phyloP scores from a whole-genome alignment of 2,797 vertebrate genomes.

The Peromyscus nudipes region DNA sequence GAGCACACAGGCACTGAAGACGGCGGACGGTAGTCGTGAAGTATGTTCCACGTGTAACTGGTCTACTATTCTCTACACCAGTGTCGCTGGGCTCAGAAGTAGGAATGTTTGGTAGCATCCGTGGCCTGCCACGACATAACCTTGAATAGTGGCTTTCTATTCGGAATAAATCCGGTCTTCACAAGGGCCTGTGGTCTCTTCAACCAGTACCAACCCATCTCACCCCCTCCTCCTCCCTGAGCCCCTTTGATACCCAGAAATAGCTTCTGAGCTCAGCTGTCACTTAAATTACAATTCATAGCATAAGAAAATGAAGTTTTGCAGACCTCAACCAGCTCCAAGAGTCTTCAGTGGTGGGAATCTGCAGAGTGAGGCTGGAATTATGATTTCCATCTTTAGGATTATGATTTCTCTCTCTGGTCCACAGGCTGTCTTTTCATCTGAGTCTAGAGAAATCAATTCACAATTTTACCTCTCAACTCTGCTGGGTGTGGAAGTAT shows the following conservation, averaged over 20 bases:
- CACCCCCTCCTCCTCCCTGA: accelerated
- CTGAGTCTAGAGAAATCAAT: not conserved
- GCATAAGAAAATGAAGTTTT: not conserved
- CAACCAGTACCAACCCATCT: no score
- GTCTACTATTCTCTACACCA: constrained; percentile 72
- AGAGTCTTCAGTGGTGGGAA: not conserved
- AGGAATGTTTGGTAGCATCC: not conserved
- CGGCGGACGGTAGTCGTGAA: constrained; percentile 74
- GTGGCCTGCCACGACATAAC: constrained; percentile 66
- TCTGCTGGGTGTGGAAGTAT: not conserved
- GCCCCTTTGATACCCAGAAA: not conserved
- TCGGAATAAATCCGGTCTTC: not conserved
- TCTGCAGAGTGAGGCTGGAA: not conserved
- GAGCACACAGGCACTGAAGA: constrained; percentile 63
- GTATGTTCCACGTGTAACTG: constrained; percentile 80
- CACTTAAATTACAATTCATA: accelerated
- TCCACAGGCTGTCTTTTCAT: not conserved
- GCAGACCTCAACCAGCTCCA: not conserved
- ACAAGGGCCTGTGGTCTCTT: not conserved
- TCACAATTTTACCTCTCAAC: not conserved
- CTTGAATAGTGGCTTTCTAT: not conserved
- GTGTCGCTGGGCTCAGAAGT: constrained; percentile 43
- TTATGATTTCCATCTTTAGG: not conserved
- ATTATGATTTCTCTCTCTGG: not conserved
- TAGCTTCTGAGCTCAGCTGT: no score